Evolutionary conservation across 2,888 invertebrate genomes (phyloP), one percentile per base, ranked within the genome.

Genomic region (Oligia fasciuncula): DNA sequence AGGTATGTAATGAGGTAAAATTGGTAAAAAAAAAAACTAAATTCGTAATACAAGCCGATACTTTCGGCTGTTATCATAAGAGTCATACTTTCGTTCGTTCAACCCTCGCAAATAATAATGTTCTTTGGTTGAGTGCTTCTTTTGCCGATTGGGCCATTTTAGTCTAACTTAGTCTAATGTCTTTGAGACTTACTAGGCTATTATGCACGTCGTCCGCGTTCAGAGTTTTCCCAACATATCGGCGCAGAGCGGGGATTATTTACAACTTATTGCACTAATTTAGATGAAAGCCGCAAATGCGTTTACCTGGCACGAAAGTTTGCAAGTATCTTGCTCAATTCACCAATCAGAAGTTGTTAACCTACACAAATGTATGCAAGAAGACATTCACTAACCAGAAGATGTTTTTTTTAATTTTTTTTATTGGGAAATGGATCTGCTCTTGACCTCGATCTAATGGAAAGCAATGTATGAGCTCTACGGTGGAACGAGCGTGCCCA

Each of bases 31-130:
- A 75, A 60, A 43, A 51, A 57, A n/a, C 23, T 68, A 49, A 77
- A 40, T 43, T 63, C n/a, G 67, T 63, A 82, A 79, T 66, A 46
- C 40, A 62, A 67, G 35, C 76, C 66, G 68, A 73, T 60, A 54
- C 9, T 57, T 54, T 73, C 60, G 43, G 62, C 60, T 81, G 51
- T 75, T 69, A 79, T 83, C 84, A 95, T 95, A 95, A 95, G 95
- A 95, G 95, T 89, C 86, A 95, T 95, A 95, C 95, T 95, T 96
- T 95, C 89, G 91, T 87, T 95, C 96, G 91, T 94, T 96, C 96
- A 95, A 94, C 95, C 96, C 96, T 96, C 95, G 96, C 92, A 93
- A 92, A 93, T 91, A 86, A 93, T 91, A 91, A 87, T 85, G 85
- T 76, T 88, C 86, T 89, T 87, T 87, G 89, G 85, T 85, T 73